A percentile compares a stretch with the other conserved stretches of the same genome.
These are phyloP conservation scores for Anastrepha obliqua DNA, from an alignment of 1,140 invertebrate genomes.

Conservation along the genomic window DNA sequence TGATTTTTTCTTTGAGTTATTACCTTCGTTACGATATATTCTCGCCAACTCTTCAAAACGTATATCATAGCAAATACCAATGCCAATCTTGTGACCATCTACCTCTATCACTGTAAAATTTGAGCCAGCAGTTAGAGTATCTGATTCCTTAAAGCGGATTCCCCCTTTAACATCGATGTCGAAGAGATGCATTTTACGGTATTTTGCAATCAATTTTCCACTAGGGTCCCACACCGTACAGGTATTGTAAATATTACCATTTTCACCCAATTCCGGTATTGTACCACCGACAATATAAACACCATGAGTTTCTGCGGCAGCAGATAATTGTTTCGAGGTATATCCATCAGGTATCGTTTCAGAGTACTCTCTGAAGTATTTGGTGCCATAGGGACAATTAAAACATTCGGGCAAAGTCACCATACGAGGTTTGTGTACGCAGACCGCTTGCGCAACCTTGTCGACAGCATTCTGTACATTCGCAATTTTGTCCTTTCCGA, in stretches of 20 bases:
- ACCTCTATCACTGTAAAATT: conserved; percentile 85
- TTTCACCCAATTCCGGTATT: conserved; percentile 84
- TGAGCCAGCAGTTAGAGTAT: conserved; percentile 85
- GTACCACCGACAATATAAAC: conserved; percentile 93
- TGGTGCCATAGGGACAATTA: conserved; percentile 94
- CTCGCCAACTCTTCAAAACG: conserved; percentile 92
- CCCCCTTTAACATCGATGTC: conserved; percentile 95
- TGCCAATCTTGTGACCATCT: conserved; percentile 85
- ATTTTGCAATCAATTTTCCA: conserved; percentile 84
- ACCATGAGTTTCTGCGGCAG: conserved; percentile 84
- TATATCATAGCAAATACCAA: conserved; percentile 97
- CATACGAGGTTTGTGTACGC: conserved; percentile 83
- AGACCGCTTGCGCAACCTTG: conserved; percentile 83
- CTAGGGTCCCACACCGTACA: conserved; percentile 90
- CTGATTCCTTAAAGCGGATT: conserved; percentile 95
- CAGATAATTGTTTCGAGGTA: conserved; percentile 82
- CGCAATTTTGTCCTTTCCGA: conserved; percentile 82
- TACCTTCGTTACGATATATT: conserved; percentile 86
- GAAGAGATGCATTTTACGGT: conserved; percentile 94
- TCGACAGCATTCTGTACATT: conserved; percentile 85
- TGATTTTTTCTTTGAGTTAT: neutral
- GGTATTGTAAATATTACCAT: conserved; percentile 89
- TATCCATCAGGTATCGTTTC: conserved; percentile 87
- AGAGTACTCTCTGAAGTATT: conserved; percentile 83
- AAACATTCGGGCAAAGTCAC: conserved; percentile 94